Conservation (phyloP, 1,140 invertebrate species). For the Pseudomyrmex pallidus region DNA sequence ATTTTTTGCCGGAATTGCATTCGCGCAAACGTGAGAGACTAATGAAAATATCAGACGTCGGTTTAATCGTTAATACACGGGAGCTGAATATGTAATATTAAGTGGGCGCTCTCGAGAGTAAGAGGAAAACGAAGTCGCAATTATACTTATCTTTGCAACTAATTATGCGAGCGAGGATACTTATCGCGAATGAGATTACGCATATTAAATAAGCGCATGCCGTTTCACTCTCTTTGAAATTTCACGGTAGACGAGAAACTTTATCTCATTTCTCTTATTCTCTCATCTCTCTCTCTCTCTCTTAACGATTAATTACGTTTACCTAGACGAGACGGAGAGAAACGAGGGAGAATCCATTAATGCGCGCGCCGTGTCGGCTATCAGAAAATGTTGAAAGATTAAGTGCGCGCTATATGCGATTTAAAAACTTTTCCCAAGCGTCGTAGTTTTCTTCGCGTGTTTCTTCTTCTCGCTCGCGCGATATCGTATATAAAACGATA, state of each 20-base stretch:
- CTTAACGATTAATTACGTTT: conserved; percentile 48
- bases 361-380: background rate
- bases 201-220: conserved; percentile 48
- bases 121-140: conserved; percentile 44
- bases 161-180: conserved; percentile 45
- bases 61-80: conserved; percentile 25
- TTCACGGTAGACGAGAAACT: conserved; percentile 24
- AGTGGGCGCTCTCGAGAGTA: conserved; percentile 14
- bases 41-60: conserved; percentile 6
- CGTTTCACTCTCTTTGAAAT: conserved; percentile 50
- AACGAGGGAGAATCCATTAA: conserved; percentile 22
- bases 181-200: conserved; percentile 57
- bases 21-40: background rate
- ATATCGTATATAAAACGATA: background rate
- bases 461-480: too few relatives aligned
- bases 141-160: conserved; percentile 48
- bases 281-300: too few relatives aligned
- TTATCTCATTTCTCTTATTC: conserved; percentile 54
- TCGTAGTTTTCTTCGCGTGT: background rate
- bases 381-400: background rate
- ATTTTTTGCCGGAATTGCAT: background rate
- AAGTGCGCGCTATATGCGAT: background rate
- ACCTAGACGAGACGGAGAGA: background rate
- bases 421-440: background rate
- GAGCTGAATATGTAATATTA: conserved; percentile 15